A percentile compares a stretch with the other conserved stretches of the same genome.
Conservation (phyloP, 2,113 vertebrate genomes). For the Grantiella picta region DNA sequence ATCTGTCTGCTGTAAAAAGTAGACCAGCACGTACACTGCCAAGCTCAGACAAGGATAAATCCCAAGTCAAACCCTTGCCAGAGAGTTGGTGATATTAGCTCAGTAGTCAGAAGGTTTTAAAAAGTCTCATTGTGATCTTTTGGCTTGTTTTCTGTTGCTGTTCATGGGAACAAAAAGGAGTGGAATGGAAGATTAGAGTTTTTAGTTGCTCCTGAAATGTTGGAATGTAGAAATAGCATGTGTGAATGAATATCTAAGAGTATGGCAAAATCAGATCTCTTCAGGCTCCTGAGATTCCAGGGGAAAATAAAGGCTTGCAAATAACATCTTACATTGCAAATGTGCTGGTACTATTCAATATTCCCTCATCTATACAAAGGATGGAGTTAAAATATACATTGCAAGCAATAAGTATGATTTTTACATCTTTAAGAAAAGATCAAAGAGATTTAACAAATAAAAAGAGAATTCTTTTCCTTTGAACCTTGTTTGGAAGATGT, state of each 20-base stretch:
- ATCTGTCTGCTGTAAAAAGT: background rate
- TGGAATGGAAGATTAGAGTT: background rate
- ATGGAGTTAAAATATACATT: background rate
- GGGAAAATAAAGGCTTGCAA: background rate
- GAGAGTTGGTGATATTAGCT: background rate
- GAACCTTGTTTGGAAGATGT: background rate
- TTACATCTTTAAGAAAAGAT: background rate
- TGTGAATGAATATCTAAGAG: background rate
- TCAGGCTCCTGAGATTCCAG: background rate
- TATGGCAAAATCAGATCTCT: background rate
- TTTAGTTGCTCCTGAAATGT: background rate
- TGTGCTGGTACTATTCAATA: background rate
- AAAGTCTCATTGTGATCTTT: background rate
- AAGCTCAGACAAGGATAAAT: constrained; percentile 1
- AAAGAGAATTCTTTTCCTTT: background rate
- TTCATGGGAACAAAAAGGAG: background rate
- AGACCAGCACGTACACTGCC: background rate
- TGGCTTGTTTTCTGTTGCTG: background rate
- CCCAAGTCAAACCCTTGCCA: background rate
- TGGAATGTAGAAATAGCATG: background rate
- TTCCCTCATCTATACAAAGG: background rate
- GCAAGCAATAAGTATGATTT: background rate
- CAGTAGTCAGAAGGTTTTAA: background rate
- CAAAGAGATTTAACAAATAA: background rate
- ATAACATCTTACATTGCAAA: background rate